Evolutionary conservation across 1,140 invertebrate species (phyloP).

Genomic region (Drosophila sechellia): DNA sequence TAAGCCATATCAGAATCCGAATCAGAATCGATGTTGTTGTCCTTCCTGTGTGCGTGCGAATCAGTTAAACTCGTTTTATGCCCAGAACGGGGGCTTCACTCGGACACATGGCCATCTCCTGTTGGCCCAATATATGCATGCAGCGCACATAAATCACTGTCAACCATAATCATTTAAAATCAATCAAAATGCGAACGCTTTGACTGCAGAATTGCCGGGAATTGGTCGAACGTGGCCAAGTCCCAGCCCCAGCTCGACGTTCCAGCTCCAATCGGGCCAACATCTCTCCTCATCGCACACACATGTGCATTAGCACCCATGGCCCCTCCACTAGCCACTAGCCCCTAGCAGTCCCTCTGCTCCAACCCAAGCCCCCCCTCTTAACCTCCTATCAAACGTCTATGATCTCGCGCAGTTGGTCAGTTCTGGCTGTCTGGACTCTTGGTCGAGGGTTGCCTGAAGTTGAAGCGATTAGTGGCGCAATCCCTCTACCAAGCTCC

Average conservation of each 20-base stretch:
- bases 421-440: constrained; percentile 63
- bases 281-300: constrained; percentile 37
- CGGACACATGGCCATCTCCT: constrained; percentile 48
- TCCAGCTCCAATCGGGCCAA: constrained; percentile 35
- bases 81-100: not conserved
- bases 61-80: constrained; percentile 52
- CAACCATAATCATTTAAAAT: constrained; percentile 85
- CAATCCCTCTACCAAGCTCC: constrained; percentile 31
- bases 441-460: constrained; percentile 37
- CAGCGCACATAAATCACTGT: constrained; percentile 84
- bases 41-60: constrained; percentile 71
- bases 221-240: constrained; percentile 73
- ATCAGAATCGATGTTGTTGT: constrained; percentile 50
- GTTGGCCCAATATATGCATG: constrained; percentile 83
- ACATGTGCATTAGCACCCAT: constrained; percentile 40
- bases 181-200: constrained; percentile 84
- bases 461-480: constrained; percentile 73
- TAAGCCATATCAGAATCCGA: constrained; percentile 63
- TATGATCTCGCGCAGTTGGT: constrained; percentile 82
- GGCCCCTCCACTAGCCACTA: constrained; percentile 11
- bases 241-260: constrained; percentile 29
- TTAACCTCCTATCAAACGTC: constrained; percentile 74
- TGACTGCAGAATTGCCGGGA: constrained; percentile 83
- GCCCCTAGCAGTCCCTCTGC: constrained; percentile 10
- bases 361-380: not conserved